Percentiles rank a stretch among this genome's conserved stretches.
Conservation (phyloP, 23 tunicate genomes). For the Clavelina lepadiformis region DNA sequence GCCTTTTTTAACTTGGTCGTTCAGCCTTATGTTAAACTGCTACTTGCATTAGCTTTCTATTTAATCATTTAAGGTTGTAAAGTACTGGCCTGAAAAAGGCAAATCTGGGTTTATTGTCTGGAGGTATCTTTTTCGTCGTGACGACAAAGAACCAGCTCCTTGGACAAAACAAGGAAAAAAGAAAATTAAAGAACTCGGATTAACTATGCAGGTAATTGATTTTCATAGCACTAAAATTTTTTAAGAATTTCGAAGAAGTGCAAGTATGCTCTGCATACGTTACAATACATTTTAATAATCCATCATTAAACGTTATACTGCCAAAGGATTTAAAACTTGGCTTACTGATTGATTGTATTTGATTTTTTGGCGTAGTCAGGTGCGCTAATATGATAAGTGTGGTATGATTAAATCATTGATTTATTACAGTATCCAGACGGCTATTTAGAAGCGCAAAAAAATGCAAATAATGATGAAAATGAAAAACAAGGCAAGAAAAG, state of each 20-base stretch:
- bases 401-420: too few species aligned
- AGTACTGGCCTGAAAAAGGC: conserved; percentile 91
- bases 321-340: too few species aligned
- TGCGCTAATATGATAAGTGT: too few species aligned
- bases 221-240: too few species aligned
- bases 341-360: too few species aligned
- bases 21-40: neutral
- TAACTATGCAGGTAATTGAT: conserved; percentile 55
- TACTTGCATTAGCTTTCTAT: too few species aligned
- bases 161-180: conserved; percentile 91
- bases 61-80: conserved; percentile 49
- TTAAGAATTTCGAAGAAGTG: too few species aligned
- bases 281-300: too few species aligned
- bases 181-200: conserved; percentile 56
- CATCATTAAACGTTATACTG: too few species aligned
- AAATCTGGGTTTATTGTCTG: conserved; percentile 83
- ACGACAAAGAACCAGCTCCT: conserved; percentile 89
- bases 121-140: conserved; percentile 80
- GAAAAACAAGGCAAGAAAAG: conserved; percentile 24
- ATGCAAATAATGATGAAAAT: conserved; percentile 18
- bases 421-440: conserved; percentile 73
- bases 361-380: too few species aligned
- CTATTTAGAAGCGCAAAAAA: conserved; percentile 61
- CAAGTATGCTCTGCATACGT: too few species aligned
- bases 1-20: neutral